Base-by-base conservation (phyloP, 2,797 vertebrate genomes). In the Neopelma chrysocephalum region DNA sequence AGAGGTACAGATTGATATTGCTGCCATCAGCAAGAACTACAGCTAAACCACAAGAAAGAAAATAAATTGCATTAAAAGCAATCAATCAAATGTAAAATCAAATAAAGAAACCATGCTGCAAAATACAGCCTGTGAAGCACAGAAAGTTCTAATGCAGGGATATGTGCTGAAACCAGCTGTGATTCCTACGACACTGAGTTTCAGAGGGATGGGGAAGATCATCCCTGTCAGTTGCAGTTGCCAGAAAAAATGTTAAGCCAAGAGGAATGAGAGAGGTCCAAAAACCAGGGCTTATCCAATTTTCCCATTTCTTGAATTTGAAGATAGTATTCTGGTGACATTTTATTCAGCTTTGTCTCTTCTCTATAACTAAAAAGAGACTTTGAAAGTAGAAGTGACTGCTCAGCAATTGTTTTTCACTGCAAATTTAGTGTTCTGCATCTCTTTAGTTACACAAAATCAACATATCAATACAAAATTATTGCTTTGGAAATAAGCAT, bases 21-120 rank as follows among this genome's bases (percentile, higher is more conserved):
- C 78, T 93, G 47, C 79, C 91, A 89, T 93, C 79, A 94, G 71
- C 84, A 93, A 92, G 61, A 86, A 77, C 58, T 71, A 65, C n/a
- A 81, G 69, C 68, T 77, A 85, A 83, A 78, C 72, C 84, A 83
- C 82, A 82, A 93, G 60, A 92, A 93, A 88, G 81, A 65, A 93
- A 91, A 92, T 65, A 93, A 92, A 93, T 91, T 32, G 13, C 71
- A 83, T 85, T 92, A 61, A 91, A 96, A 91, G 20, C 56, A 78
- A 91, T 93, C 54, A 71, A 47, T 85, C 47, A 77, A 64, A 89
- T 51, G 22, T 31, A 82, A 87, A 90, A 89, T 87, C 50, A 87
- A 91, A 95, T 91, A 80, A 93, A 89, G 45, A 45, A 89, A 80
- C 85, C 38, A 15, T 19, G 36, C 69, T 96, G 72, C 76, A 70